Percentiles rank a stretch among this genome's conserved stretches.
These are phyloP conservation scores for Microtus pennsylvanicus DNA, from an alignment of 2,113 vertebrate species.

Conservation along the genomic window DNA sequence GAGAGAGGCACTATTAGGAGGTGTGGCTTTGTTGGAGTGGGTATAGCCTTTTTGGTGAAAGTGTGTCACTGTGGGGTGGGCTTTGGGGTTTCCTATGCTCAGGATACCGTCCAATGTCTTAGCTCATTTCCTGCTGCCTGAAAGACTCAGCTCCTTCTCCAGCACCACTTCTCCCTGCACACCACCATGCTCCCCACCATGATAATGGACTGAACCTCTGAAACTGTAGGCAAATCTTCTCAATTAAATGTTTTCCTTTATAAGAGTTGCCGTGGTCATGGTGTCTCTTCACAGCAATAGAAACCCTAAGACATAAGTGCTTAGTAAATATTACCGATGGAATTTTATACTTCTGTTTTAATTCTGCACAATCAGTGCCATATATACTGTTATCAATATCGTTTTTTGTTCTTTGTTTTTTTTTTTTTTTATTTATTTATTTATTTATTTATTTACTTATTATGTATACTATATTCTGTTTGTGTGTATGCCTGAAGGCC, in stretches of 20 bases:
- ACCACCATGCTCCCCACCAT: not conserved
- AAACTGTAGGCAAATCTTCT: not conserved
- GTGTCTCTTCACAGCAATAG: not conserved
- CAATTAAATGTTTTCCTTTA: not conserved
- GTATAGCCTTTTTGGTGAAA: not conserved
- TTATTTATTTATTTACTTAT: too few species aligned
- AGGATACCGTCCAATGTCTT: not conserved
- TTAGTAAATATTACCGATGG: slow-evolving; percentile 25
- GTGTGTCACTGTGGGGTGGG: not conserved
- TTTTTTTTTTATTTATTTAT: too few species aligned
- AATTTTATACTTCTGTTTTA: not conserved
- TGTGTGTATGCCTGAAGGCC: too few species aligned
- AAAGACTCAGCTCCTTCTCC: not conserved
- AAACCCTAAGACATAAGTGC: not conserved
- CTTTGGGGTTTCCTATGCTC: not conserved
- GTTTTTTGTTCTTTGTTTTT: not conserved
- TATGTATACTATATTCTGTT: too few species aligned
- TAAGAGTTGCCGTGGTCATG: not conserved
- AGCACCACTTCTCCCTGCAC: not conserved
- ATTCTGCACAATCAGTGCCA: slow-evolving; percentile 9
- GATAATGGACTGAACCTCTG: not conserved
- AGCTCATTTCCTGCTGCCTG: not conserved
- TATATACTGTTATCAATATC: not conserved
- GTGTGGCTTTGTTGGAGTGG: not conserved
- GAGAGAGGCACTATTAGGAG: not conserved